A percentile compares a stretch with the other conserved stretches of the same genome.
Conservation (phyloP, 2,113 vertebrate species). For the Micromys minutus region DNA sequence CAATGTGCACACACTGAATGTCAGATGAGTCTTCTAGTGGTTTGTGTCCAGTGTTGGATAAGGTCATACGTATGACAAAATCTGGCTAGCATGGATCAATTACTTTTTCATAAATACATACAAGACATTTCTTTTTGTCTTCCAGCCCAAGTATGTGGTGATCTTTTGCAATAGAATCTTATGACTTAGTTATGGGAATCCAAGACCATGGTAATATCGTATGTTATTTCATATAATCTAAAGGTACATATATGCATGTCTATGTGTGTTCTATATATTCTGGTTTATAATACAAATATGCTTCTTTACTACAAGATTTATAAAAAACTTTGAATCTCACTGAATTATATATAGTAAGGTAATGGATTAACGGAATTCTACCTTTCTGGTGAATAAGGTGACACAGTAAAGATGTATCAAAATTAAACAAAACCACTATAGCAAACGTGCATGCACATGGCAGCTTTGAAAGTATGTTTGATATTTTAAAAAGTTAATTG, state of each 20-base stretch:
- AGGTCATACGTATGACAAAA: not conserved
- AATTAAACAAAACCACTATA: not conserved
- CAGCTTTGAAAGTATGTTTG: not conserved
- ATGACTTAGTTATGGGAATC: not conserved
- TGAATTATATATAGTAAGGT: not conserved
- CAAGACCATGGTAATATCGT: not conserved
- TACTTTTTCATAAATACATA: not conserved
- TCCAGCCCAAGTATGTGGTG: not conserved
- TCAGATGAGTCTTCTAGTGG: not conserved
- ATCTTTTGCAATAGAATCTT: too few relatives aligned
- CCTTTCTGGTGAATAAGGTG: not conserved
- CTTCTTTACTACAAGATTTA: not conserved
- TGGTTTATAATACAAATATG: not conserved
- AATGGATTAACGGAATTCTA: not conserved
- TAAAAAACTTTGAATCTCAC: not conserved
- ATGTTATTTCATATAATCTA: not conserved
- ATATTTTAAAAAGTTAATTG: not conserved
- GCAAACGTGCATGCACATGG: not conserved
- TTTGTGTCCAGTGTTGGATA: not conserved
- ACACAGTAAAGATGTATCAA: not conserved
- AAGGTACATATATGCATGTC: not conserved
- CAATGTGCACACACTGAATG: not conserved
- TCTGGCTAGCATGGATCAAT: too few relatives aligned
- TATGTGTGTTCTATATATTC: not conserved
- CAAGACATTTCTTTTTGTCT: not conserved